Percentiles rank a stretch among this genome's conserved stretches.
Conservation (phyloP, 2,113 vertebrate species). For the Antennarius striatus region DNA sequence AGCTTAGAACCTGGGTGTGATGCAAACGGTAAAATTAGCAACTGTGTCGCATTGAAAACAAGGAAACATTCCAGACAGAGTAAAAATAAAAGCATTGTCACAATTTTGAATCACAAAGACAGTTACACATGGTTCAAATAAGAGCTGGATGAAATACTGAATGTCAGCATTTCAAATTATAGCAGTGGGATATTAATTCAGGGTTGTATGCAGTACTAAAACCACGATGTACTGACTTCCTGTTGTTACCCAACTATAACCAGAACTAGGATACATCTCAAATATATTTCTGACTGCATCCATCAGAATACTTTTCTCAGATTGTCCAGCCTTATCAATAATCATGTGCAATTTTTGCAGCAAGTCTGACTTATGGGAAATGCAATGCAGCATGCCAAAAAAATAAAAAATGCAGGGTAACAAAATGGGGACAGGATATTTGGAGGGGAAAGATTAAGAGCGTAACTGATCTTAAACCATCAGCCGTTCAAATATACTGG, state of each 20-base stretch:
- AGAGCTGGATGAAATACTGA: constrained; percentile 39
- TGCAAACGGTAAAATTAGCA: background rate
- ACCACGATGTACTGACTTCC: no score
- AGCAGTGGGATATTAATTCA: background rate
- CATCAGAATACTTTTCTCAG: background rate
- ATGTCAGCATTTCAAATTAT: background rate
- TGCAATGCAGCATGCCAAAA: constrained; percentile 58
- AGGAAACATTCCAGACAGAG: background rate
- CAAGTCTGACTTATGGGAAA: constrained; percentile 26
- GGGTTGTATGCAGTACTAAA: no score
- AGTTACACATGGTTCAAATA: constrained; percentile 50
- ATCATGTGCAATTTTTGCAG: constrained; percentile 51
- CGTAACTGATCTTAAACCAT: constrained; percentile 6
- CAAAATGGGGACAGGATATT: background rate
- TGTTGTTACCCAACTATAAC: background rate
- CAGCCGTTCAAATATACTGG: background rate
- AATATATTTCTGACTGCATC: background rate
- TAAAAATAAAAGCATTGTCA: constrained; percentile 6
- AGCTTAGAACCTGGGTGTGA: constrained; percentile 88
- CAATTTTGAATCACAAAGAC: constrained; percentile 16
- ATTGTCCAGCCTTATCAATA: constrained; percentile 45
- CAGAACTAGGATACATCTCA: background rate
- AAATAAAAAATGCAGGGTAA: background rate
- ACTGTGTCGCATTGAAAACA: background rate
- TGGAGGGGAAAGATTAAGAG: background rate